phyloP scores from a whole-genome alignment of 2,888 invertebrate genomes.

The Lycia hirtaria region DNA sequence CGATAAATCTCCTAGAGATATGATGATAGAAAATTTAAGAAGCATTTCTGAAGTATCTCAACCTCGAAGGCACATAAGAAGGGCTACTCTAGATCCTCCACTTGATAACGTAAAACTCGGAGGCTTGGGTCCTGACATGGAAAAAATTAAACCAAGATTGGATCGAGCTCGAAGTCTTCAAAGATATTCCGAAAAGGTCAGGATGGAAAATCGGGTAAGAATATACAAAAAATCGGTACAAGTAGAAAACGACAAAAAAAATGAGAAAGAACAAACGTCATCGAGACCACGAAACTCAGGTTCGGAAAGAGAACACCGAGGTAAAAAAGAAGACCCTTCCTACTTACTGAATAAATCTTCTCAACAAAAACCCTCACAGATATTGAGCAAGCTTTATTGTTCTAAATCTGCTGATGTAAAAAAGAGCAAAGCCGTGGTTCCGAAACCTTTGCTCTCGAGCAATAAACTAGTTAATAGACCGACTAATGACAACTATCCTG shows the following conservation, averaged over 20 bases:
- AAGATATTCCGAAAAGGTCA: constrained; percentile 78
- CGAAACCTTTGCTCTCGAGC: constrained; percentile 19
- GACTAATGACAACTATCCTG: constrained; percentile 9
- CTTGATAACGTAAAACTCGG: constrained; percentile 67
- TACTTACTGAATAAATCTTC: constrained; percentile 68
- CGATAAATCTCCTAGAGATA: constrained; percentile 48
- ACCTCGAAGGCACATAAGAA: constrained; percentile 55
- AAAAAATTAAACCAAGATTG: constrained; percentile 72
- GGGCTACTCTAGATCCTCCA: constrained; percentile 56
- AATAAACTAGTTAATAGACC: constrained; percentile 25
- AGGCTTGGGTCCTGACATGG: constrained; percentile 75
- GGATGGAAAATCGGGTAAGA: constrained; percentile 76
- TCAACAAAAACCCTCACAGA: constrained; percentile 50
- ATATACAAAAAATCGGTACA: constrained; percentile 72
- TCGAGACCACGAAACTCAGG: constrained; percentile 31
- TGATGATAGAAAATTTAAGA: constrained; percentile 59
- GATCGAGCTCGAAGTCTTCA: constrained; percentile 79
- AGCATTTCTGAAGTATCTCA: constrained; percentile 74
- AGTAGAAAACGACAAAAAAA: constrained; percentile 57
- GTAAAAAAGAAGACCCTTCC: constrained; percentile 47
- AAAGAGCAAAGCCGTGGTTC: constrained; percentile 33
- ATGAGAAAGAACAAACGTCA: constrained; percentile 46
- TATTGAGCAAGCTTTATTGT: constrained; percentile 47
- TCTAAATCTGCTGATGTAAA: constrained; percentile 59
- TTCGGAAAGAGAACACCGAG: constrained; percentile 34